Percentiles rank a stretch among this genome's conserved stretches.
Evolutionary conservation across 2,113 vertebrate genomes (phyloP).

Genomic region (Megaptera novaeangliae): DNA sequence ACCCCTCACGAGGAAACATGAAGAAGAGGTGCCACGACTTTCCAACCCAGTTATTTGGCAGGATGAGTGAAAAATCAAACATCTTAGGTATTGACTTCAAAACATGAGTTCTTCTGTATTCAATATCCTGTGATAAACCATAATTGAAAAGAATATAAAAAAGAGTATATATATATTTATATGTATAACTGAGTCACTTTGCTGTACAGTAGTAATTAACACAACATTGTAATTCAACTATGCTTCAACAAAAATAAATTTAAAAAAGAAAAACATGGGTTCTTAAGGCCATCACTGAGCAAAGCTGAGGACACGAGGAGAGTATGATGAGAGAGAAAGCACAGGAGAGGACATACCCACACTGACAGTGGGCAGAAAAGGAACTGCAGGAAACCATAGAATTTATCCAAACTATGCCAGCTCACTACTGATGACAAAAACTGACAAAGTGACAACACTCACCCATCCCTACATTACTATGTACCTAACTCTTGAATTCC

Average conservation of each 20-base stretch:
- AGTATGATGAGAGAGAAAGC: neutral
- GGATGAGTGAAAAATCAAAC: neutral
- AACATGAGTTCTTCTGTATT: neutral
- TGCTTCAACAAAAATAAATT: neutral
- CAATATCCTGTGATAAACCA: neutral
- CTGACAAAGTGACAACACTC: neutral
- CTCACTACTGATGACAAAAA: neutral
- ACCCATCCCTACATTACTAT: accelerated
- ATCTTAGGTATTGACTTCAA: neutral
- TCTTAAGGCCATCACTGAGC: neutral
- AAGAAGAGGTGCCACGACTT: neutral
- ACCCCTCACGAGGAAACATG: neutral
- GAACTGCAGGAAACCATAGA: neutral
- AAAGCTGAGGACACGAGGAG: neutral
- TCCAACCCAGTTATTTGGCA: neutral
- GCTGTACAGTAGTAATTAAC: neutral
- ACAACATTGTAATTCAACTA: neutral
- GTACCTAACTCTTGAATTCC: neutral
- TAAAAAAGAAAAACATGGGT: neutral
- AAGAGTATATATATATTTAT: neutral
- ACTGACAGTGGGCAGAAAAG: neutral
- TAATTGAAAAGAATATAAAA: neutral
- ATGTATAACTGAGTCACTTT: neutral
- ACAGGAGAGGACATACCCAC: neutral
- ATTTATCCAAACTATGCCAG: neutral